Evolutionary conservation across 2,797 vertebrate species (phyloP), one percentile per base, ranked within the genome.

Genomic region (Chaetodon trifasciatus): DNA sequence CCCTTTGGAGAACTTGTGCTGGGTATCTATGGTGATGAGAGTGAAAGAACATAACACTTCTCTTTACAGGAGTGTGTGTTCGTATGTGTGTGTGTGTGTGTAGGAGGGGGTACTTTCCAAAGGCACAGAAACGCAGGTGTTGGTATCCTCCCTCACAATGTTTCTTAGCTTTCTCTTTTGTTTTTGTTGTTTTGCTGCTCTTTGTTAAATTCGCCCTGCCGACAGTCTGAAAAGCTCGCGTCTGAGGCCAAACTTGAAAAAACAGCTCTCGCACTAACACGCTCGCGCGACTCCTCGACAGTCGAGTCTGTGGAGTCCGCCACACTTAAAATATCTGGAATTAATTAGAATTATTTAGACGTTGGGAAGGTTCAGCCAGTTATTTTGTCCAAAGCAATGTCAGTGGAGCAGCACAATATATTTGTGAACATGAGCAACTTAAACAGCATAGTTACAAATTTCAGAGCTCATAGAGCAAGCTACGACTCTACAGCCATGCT

Each of bases 1-100:
- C 82, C 55, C 83, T 87, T 92, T 86, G 70, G 85, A 86, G 79
- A 86, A 85, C 82, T 79, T 88, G 78, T 76, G 17, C 62, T 66
- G 83, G 62, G 91, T 91, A 84, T 89, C 91, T 90, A 91, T 93
- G 91, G 91, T 69, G 91, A 94, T 85, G 75, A 71, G 79, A 83
- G 76, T 57, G 77, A 87, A 88, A 76, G 81, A 85, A 88, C 77
- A 84, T 8, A 82, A 55, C 78, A 73, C 37, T 86, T 78, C 77
- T 81, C 75, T 79, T 78, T 39, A 74, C 57, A 44, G 53, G 24
- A 74, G 86, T 75, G 67, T 64, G 73, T 85, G 77, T 69, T 1
- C 42, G 68, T 53, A 63, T 49, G 68, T 62, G 67, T 73, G 49
- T 72, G 53, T 8, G 66, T 47, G 74, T 64, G 49, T 56, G 71